phyloP scores from a whole-genome alignment of 1,140 invertebrate species.

The Rhagoletis pomonella region DNA sequence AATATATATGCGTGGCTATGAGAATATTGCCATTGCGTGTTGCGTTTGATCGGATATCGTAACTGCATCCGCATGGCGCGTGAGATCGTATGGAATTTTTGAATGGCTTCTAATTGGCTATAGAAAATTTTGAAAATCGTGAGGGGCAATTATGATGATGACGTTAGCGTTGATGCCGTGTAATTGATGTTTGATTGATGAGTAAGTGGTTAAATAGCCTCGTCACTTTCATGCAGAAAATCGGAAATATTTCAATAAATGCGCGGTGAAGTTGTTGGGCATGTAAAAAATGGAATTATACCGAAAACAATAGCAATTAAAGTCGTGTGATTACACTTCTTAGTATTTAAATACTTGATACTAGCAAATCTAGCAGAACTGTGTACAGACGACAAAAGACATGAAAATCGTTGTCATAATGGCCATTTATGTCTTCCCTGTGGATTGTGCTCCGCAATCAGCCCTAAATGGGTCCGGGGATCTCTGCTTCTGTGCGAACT shows the following conservation, averaged over 20 bases:
- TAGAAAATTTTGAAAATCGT: background rate
- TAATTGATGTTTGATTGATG: slow-evolving; percentile 6
- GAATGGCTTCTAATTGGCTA: slow-evolving; percentile 43
- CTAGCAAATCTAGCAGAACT: too few species aligned
- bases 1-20: background rate
- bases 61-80: background rate
- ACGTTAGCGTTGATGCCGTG: background rate
- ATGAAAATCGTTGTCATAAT: too few species aligned
- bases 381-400: too few species aligned
- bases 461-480: too few species aligned
- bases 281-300: too few species aligned
- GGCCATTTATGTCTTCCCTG: too few species aligned
- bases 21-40: background rate
- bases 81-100: background rate
- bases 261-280: background rate
- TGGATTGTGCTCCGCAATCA: too few species aligned
- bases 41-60: background rate
- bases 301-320: too few species aligned
- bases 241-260: slow-evolving; percentile 28
- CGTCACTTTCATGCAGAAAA: background rate
- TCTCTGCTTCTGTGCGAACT: too few species aligned
- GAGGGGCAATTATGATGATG: background rate
- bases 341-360: too few species aligned
- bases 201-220: slow-evolving; percentile 3
- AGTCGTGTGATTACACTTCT: too few species aligned